Base-by-base conservation (phyloP, 2,113 vertebrate species). In the Ophiodon elongatus region DNA sequence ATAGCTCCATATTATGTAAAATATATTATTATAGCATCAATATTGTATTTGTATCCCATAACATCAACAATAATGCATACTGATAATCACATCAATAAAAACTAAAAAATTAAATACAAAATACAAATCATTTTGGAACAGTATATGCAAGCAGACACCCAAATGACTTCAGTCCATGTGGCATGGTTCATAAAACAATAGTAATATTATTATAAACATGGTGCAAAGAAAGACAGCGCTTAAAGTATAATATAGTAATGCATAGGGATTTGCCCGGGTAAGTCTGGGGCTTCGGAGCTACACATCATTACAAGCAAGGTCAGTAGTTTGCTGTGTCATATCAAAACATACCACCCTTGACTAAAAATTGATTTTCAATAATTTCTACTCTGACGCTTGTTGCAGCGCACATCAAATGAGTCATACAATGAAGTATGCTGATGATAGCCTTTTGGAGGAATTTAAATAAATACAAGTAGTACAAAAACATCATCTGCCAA, bases 301-400 rank as follows among this genome's bases (percentile, higher is more conserved):
- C n/a, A n/a, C 41, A 60, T 59, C 79, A 66, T 69, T 66, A 73
- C 43, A 56, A 59, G 29, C 25, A 63, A 79, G 14, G 54, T 10
- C 57, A 57, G 35, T 9, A 45, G 27, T 73, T 81, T 69, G 25
- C 50, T 72, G 74, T 37, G 52, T 29, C 4, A 6, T 29, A 76
- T 45, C 13, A 27, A 72, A 39, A 73, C 21, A 68, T 37, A 66
- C 17, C 41, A 81, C 47, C 83, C 66, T 27, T 75, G 76, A 67
- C 23, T 37, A 72, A 56, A 27, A 62, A 90, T 60, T 67, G 80
- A 85, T 81, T 79, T 86, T 65, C 52, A 77, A 41, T 68, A 59
- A 59, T 59, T 62, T 54, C 50, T 56, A 29, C 70, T 59, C 31
- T 31, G 39, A 73, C 31, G 59, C 39, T 8, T 33, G 29, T 54